Evolutionary conservation across 2,888 invertebrate genomes (phyloP).

Genomic region (Barypeithes pellucidus): DNA sequence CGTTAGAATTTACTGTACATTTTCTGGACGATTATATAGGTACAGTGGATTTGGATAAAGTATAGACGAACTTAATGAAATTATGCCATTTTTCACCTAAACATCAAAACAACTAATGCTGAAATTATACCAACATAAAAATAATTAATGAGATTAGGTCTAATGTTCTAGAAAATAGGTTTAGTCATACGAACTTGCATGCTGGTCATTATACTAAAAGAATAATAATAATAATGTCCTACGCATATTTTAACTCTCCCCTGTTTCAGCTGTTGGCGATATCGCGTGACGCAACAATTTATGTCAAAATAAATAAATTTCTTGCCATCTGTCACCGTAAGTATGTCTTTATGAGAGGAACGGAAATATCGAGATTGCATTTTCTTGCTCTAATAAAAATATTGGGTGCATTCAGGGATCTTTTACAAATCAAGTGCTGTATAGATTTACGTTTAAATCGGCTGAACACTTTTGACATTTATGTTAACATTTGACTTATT

Average conservation of each 20-base stretch:
- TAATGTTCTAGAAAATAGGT: constrained; percentile 32
- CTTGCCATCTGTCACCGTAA: constrained; percentile 45
- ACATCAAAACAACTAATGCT: not conserved
- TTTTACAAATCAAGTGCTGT: too few species aligned
- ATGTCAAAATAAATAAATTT: constrained; percentile 48
- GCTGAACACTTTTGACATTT: too few species aligned
- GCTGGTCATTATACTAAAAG: constrained; percentile 40
- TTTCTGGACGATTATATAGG: too few species aligned
- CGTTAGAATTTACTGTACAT: too few species aligned
- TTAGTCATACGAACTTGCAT: constrained; percentile 43
- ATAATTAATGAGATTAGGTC: constrained; percentile 19
- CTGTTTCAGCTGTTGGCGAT: constrained; percentile 23
- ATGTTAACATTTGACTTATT: too few species aligned
- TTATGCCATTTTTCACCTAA: not conserved
- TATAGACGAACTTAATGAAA: not conserved
- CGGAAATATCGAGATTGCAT: not conserved
- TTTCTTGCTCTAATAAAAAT: not conserved
- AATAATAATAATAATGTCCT: constrained; percentile 30
- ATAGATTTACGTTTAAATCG: too few species aligned
- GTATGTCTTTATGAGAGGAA: constrained; percentile 26
- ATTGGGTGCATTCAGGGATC: too few species aligned
- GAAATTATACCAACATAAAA: not conserved
- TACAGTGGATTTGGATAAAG: too few species aligned
- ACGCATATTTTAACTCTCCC: constrained; percentile 40
- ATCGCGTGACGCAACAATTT: constrained; percentile 50